A percentile compares a stretch with the other conserved stretches of the same genome.
phyloP scores from a whole-genome alignment of 2,113 vertebrate species.

The Eubucco bourcierii region DNA sequence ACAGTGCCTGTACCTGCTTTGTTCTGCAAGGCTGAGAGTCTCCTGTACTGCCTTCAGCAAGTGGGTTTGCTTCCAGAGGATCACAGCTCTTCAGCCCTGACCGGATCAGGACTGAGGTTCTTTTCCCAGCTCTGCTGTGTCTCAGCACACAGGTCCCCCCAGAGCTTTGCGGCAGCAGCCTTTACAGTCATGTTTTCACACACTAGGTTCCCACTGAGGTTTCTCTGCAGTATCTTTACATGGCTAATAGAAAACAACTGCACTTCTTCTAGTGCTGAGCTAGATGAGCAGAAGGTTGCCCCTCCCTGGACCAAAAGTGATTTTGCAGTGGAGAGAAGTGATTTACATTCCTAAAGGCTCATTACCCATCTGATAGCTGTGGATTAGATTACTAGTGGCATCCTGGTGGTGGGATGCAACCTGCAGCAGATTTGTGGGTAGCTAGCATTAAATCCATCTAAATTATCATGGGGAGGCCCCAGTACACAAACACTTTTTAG shows the following conservation, averaged over 20 bases:
- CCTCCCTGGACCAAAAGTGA: not conserved
- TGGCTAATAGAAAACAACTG: not conserved
- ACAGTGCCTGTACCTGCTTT: not conserved
- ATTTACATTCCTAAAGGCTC: constrained; percentile 12
- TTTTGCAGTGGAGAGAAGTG: constrained; percentile 26
- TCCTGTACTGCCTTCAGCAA: not conserved
- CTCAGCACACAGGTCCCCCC: not conserved
- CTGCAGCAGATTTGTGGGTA: constrained; percentile 5
- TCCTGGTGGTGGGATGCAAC: not conserved
- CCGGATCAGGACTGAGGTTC: not conserved
- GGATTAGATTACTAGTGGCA: constrained; percentile 22
- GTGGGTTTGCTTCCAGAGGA: not conserved
- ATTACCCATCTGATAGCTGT: not conserved
- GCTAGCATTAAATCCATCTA: constrained; percentile 32
- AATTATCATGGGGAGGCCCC: not conserved
- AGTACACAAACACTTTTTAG: not conserved
- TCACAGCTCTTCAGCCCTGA: not conserved
- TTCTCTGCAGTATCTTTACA: not conserved
- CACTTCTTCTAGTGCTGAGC: not conserved
- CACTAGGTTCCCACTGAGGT: not conserved
- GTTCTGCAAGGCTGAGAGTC: not conserved
- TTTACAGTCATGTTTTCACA: not conserved
- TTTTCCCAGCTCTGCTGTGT: not conserved
- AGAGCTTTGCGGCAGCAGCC: not conserved
- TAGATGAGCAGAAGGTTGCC: not conserved